Conservation (phyloP, 2,113 vertebrate species). For the Cyrtonyx montezumae region DNA sequence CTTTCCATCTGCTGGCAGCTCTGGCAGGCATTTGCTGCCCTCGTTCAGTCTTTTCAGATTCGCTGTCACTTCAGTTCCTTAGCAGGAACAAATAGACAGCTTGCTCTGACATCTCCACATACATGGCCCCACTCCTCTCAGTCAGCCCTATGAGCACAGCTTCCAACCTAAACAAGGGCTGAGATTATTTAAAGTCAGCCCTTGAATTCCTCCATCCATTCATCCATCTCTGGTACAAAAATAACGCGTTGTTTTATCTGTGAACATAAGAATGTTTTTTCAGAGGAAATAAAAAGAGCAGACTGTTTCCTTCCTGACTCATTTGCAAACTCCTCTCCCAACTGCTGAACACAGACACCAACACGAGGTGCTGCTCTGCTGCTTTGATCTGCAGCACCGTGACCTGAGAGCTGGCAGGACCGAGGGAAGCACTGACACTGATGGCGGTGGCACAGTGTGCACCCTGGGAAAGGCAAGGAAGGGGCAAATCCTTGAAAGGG, state of each 20-base stretch:
- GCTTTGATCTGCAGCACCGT: constrained; percentile 51
- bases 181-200: constrained; percentile 67
- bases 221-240: constrained; percentile 77
- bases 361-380: not conserved
- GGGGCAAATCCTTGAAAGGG: not conserved
- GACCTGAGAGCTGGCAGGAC: accelerated
- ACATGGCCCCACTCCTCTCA: not conserved
- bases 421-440: not conserved
- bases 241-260: constrained; percentile 82
- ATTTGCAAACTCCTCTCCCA: constrained; percentile 75
- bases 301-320: constrained; percentile 92
- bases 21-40: not conserved
- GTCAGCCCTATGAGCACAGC: not conserved
- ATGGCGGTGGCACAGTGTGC: accelerated
- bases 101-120: constrained; percentile 6
- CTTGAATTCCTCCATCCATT: constrained; percentile 63
- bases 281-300: constrained; percentile 91
- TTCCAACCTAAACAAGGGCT: constrained; percentile 75
- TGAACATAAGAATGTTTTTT: constrained; percentile 79
- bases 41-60: not conserved
- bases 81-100: not conserved
- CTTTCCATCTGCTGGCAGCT: not conserved
- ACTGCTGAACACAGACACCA: constrained; percentile 58
- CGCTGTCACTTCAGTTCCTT: not conserved
- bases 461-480: not conserved